Evolutionary conservation across 2,888 invertebrate species (phyloP).

Genomic region (Criorhina ranunculi): DNA sequence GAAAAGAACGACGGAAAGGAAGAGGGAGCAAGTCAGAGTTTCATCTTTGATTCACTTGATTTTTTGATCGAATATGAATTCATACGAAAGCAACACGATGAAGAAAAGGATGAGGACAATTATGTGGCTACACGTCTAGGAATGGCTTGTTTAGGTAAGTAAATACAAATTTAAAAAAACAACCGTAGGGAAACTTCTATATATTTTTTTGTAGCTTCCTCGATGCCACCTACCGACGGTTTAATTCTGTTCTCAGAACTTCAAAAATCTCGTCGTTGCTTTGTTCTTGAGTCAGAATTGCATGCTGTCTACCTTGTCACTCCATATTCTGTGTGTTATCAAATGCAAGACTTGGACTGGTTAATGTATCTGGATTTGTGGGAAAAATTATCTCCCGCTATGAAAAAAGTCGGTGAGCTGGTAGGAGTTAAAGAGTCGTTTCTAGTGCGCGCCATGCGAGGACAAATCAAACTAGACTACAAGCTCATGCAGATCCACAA

Average conservation of each 20-base stretch:
- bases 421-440: constrained; percentile 95
- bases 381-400: constrained; percentile 91
- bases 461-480: constrained; percentile 86
- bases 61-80: constrained; percentile 93
- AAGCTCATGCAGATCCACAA: constrained; percentile 88
- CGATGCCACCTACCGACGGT: constrained; percentile 97
- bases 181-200: not conserved
- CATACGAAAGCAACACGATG: constrained; percentile 87
- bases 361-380: constrained; percentile 91
- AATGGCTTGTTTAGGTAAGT: constrained; percentile 91
- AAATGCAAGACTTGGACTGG: constrained; percentile 92
- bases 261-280: constrained; percentile 93
- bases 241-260: constrained; percentile 94
- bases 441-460: constrained; percentile 91
- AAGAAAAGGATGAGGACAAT: constrained; percentile 84
- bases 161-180: not conserved
- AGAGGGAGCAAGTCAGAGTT: constrained; percentile 29
- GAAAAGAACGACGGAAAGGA: constrained; percentile 35
- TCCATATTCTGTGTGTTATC: constrained; percentile 94
- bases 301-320: constrained; percentile 98
- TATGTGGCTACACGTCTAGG: constrained; percentile 94
- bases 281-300: constrained; percentile 96
- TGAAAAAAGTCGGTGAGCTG: constrained; percentile 94
- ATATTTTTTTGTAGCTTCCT: constrained; percentile 87
- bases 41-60: constrained; percentile 87